Conservation (phyloP, 2,888 invertebrate genomes). For the Drosophila ustulata region DNA sequence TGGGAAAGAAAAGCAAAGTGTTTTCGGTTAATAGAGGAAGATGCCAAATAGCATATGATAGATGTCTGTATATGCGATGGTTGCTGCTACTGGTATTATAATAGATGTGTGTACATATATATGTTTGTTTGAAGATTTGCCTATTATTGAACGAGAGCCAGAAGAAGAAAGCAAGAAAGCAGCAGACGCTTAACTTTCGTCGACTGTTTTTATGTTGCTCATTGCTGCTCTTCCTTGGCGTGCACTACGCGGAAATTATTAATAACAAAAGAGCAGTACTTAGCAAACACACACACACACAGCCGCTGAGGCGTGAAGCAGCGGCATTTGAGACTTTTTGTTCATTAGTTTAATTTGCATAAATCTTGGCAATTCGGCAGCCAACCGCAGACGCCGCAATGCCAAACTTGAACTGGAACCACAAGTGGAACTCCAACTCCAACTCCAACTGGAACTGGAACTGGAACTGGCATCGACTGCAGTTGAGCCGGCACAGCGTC, state of each 20-base stretch:
- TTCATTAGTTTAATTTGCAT: conserved; percentile 80
- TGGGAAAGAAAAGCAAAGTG: conserved; percentile 66
- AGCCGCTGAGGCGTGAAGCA: conserved; percentile 68
- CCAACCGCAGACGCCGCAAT: conserved; percentile 35
- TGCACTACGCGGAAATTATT: conserved; percentile 78
- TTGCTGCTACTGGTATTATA: conserved; percentile 1
- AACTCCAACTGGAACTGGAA: conserved; percentile 1
- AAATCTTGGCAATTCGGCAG: conserved; percentile 63
- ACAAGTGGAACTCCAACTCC: conserved; percentile 3
- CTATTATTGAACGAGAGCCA: conserved; percentile 54
- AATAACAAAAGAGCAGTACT: conserved; percentile 67
- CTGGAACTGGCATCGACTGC: conserved; percentile 36
- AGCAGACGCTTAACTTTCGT: conserved; percentile 68
- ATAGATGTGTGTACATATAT: neutral
- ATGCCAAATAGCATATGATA: neutral
- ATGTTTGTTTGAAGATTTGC: conserved; percentile 43
- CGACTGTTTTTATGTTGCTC: conserved; percentile 21
- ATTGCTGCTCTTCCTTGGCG: conserved; percentile 46
- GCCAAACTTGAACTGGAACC: conserved; percentile 12
- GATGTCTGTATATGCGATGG: too few species aligned
- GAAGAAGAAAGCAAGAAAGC: conserved; percentile 39
- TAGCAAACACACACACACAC: conserved; percentile 8
- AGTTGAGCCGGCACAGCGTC: conserved; percentile 31
- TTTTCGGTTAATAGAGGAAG: conserved; percentile 41
- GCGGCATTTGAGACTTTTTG: conserved; percentile 60